These are phyloP conservation scores for Etheostoma perlongum DNA, from an alignment of 2,797 vertebrate species.

Conservation along the genomic window DNA sequence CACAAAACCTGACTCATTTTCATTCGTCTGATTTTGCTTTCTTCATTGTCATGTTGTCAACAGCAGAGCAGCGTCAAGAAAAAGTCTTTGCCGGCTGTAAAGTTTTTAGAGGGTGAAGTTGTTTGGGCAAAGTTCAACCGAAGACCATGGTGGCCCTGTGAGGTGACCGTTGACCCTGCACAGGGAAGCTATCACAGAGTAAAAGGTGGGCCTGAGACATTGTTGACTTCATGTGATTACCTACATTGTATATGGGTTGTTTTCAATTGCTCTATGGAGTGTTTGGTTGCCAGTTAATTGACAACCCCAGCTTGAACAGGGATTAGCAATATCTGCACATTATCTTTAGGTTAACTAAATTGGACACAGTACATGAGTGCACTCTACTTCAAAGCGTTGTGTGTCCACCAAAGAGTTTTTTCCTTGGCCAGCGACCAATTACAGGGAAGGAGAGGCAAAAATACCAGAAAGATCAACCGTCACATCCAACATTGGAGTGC, in stretches of 20 bases:
- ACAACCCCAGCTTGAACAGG: background rate
- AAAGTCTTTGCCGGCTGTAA: conserved; percentile 88
- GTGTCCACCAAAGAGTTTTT: too few relatives aligned
- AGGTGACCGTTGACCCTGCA: conserved; percentile 89
- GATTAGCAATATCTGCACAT: background rate
- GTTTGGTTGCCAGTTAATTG: background rate
- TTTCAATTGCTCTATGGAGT: background rate
- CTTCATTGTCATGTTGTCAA: conserved; percentile 31
- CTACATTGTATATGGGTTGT: background rate
- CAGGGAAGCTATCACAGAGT: conserved; percentile 91
- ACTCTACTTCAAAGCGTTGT: too few relatives aligned
- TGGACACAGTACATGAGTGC: too few relatives aligned
- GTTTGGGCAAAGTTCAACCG: conserved; percentile 98
- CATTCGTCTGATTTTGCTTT: conserved; percentile 12
- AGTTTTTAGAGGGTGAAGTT: conserved; percentile 93
- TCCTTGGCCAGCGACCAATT: too few relatives aligned
- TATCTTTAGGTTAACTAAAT: too few relatives aligned
- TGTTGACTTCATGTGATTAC: conserved; percentile 25
- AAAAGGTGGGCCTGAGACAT: conserved; percentile 87
- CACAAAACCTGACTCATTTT: background rate
- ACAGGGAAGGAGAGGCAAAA: too few relatives aligned
- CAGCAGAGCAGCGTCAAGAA: conserved; percentile 79
- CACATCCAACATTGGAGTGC: too few relatives aligned
- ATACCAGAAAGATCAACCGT: too few relatives aligned
- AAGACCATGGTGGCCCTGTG: conserved; percentile 98